Evolutionary conservation across 2,888 invertebrate genomes (phyloP), one percentile per base, ranked within the genome.

Genomic region (Andrena flavipes): DNA sequence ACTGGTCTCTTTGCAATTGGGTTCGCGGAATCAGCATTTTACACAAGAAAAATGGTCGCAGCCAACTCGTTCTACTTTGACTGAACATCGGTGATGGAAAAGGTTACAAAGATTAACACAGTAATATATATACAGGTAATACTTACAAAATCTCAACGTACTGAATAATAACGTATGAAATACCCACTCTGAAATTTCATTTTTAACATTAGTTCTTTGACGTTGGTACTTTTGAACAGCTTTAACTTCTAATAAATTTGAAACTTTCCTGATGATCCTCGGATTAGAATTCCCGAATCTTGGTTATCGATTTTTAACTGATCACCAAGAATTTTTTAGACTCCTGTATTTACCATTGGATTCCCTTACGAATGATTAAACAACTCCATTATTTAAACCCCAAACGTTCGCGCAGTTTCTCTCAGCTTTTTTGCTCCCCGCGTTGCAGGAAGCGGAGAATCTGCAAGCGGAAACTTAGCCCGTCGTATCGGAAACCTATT

Each of bases 401-500:
- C 2, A 13, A 20, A 81, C 63, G 54, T 81, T 74, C 59, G 13
- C n/a, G 51, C 13, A 62, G 35, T 60, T 70, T 67, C 10, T 7
- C 29, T 26, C 6, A 5, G 5, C 8, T 23, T 49, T 23, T 56
- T 30, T 35, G 5, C 23, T 48, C 51, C 26, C 42, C n/a, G 1
- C 20, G 29, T n/a, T 70, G 63, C 67, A 54, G 70, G 54, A 60
- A 49, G 65, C 20, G n/a, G 26, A 59, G 72, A 63, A 77, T 76
- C 76, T 35, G 29, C 63, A 68, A 48, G 20, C 65, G 60, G 74
- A 74, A 82, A 82, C 79, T 82, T 74, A 13, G 49, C 33, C 54
- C 62, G 67, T 56, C 60, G 60, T 79, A 82, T 79, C 69, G 81
- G 74, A 74, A 79, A 82, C 56, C 79, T 75, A 82, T 82, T 79